Conservation (phyloP, 2,888 invertebrate genomes). For the Geotrupes spiniger region DNA sequence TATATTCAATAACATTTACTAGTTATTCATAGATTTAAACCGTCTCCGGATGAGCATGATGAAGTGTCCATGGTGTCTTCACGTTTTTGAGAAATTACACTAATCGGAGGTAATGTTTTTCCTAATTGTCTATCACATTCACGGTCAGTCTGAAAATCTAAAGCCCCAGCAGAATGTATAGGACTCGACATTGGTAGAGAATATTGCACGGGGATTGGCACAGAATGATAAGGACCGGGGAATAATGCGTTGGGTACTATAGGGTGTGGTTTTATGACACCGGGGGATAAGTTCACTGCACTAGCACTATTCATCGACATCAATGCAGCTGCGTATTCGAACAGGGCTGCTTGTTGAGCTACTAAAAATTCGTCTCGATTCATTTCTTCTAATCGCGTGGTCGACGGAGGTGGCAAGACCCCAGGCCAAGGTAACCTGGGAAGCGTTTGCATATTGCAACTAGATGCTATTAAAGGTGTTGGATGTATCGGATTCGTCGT, state of each 20-base stretch:
- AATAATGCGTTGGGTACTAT: conserved; percentile 35
- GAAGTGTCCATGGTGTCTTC: conserved; percentile 30
- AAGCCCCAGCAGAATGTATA: conserved; percentile 22
- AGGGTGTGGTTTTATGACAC: conserved; percentile 36
- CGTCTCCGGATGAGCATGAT: conserved; percentile 29
- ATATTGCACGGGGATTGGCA: conserved; percentile 38
- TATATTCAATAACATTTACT: conserved; percentile 26
- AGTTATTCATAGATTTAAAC: conserved; percentile 30
- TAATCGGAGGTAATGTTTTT: conserved; percentile 32
- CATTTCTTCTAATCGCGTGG: conserved; percentile 26
- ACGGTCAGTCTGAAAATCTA: conserved; percentile 33
- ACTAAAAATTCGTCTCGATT: conserved; percentile 35
- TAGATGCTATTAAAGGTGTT: conserved; percentile 23
- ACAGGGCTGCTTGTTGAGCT: conserved; percentile 36
- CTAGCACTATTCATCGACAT: conserved; percentile 34
- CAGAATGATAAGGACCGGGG: conserved; percentile 34
- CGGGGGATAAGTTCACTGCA: conserved; percentile 27
- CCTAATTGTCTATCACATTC: conserved; percentile 31
- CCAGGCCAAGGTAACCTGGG: conserved; percentile 30
- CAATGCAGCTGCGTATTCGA: conserved; percentile 36
- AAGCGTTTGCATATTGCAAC: conserved; percentile 24
- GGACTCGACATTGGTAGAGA: conserved; percentile 30
- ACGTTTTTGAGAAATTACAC: conserved; percentile 29
- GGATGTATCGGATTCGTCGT: conserved; percentile 21
- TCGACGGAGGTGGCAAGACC: conserved; percentile 25